These are phyloP conservation scores for sheep (Ovis aries) DNA, from an alignment of 2,113 vertebrate genomes.

Conservation along the genomic window ARS-UI_Ramb_v3.0 NC_056064.1:49392001-49392500, in stretches of 20 bases:
- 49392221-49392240: background rate
- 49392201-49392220: background rate
- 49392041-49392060: background rate
- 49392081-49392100: background rate
- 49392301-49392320: background rate
- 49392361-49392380: background rate
- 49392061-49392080: background rate
- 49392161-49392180: background rate
- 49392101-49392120: background rate
- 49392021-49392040: background rate
- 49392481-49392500: too few relatives aligned
- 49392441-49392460: too few relatives aligned
- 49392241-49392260: background rate
- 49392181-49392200: background rate
- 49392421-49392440: too few relatives aligned
- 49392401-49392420: background rate
- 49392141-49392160: background rate
- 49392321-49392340: background rate
- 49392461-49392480: too few relatives aligned
- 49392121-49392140: background rate
- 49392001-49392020: background rate
- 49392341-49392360: background rate
- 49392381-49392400: background rate
- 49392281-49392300: background rate
- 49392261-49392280: background rate